Conservation (phyloP, 2,113 vertebrate genomes). For the Pandion haliaetus region DNA sequence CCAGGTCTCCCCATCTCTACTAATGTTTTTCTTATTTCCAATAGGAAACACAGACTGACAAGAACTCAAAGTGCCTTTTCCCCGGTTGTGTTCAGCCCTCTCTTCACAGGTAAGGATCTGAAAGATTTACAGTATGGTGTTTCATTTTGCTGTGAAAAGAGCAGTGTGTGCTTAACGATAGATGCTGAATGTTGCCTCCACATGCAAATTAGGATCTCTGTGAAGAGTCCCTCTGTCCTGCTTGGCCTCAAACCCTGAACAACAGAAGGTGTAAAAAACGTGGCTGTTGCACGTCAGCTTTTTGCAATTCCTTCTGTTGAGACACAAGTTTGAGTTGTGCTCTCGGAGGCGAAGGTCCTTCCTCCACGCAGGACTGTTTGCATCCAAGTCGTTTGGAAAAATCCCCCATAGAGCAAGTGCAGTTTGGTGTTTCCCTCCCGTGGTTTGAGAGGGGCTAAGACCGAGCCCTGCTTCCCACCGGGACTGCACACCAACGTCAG, state of each 20-base stretch:
- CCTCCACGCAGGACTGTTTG: not conserved
- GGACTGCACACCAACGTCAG: rapidly evolving
- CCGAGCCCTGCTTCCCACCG: not conserved
- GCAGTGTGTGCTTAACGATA: rapidly evolving
- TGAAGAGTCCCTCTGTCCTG: not conserved
- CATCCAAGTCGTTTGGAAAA: not conserved
- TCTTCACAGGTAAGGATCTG: slow-evolving; percentile 89
- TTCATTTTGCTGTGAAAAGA: rapidly evolving
- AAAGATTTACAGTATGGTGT: rapidly evolving
- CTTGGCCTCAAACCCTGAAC: not conserved
- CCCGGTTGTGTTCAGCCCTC: slow-evolving; percentile 89
- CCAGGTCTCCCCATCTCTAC: not conserved
- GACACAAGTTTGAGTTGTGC: not conserved
- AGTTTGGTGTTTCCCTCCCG: not conserved
- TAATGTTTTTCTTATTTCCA: not conserved
- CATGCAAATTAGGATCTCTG: rapidly evolving
- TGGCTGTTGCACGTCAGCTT: not conserved
- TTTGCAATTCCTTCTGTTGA: not conserved
- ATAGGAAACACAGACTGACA: slow-evolving; percentile 88
- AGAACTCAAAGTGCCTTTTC: slow-evolving; percentile 98
- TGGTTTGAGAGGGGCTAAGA: not conserved
- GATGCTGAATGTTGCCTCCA: rapidly evolving
- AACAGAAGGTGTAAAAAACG: not conserved
- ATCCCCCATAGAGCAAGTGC: not conserved
- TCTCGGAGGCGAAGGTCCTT: not conserved